Evolutionary conservation across 2,888 invertebrate species (phyloP), one percentile per base, ranked within the genome.

Genomic region (Diadegma fenestrale): DNA sequence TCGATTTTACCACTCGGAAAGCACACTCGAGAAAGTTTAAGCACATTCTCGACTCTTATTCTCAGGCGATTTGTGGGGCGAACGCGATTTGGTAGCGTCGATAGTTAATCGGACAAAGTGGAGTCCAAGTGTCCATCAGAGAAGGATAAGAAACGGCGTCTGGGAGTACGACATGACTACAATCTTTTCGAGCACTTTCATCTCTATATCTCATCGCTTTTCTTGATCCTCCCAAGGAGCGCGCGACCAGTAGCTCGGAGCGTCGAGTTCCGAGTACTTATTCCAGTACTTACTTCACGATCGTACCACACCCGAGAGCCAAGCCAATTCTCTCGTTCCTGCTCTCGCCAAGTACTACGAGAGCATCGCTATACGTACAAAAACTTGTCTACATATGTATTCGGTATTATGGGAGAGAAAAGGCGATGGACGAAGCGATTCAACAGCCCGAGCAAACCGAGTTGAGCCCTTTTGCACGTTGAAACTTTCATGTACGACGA

Each of bases 41-140:
- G 26, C 30, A n/a, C 33, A 58, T 64, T 37, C 51, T 33, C 45
- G 69, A 63, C 43, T 79, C 43, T 78, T 58, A 75, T 71, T 63
- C 68, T 73, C 69, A 45, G 69, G 43, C 79, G 75, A 88, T 88
- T 88, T 82, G 84, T 82, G 79, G 77, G 77, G 71, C 48, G 61
- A 86, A 85, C 80, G 85, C 80, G 85, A 76, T 63, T 72, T 63
- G 48, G 22, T 41, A 19, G 48, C 14, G 48, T 43, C 69, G 82
- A 86, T 84, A 73, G 84, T 86, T 88, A 88, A 88, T 88, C 86
- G 86, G 75, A 80, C 54, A 61, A 45, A 88, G 86, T 88, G 82
- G 80, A 86, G 83, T 86, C 85, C 84, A 84, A 87, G 85, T 86
- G 85, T 86, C 85, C 82, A 81, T 88, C 85, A 45, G 82, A 82